A percentile compares a stretch with the other conserved stretches of the same genome.
Evolutionary conservation across 2,797 vertebrate species (phyloP).

Genomic region (Lepilemur ruficaudatus): DNA sequence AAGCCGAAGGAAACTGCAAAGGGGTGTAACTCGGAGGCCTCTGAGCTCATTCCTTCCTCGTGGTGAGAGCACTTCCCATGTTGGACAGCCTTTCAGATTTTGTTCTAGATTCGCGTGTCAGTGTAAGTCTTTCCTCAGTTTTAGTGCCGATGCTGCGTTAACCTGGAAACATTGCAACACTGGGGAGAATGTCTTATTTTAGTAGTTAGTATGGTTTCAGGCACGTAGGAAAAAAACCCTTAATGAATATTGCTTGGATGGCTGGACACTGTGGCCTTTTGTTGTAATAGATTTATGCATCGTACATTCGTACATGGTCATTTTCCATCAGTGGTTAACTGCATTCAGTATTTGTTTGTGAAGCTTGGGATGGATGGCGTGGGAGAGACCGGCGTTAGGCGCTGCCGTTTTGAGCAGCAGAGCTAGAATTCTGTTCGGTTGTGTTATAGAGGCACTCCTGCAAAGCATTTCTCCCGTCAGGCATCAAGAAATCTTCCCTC

Average conservation of each 20-base stretch:
- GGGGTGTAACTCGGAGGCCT: fast-evolving
- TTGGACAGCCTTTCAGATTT: not conserved
- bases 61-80: fast-evolving
- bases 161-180: not conserved
- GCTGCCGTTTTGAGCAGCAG: not conserved
- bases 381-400: not conserved
- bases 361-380: not conserved
- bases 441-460: not conserved
- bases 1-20: not conserved
- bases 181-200: too few species aligned
- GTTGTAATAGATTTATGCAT: not conserved
- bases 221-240: not conserved
- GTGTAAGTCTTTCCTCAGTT: fast-evolving
- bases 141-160: not conserved
- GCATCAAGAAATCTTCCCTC: not conserved
- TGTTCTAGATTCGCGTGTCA: not conserved
- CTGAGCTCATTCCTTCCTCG: too few species aligned
- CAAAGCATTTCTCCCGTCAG: not conserved
- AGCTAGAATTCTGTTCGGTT: not conserved
- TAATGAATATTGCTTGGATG: not conserved
- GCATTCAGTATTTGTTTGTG: not conserved
- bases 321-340: not conserved
- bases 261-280: not conserved
- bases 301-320: not conserved
- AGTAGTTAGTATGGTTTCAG: not conserved